A percentile compares a stretch with the other conserved stretches of the same genome.
phyloP scores from a whole-genome alignment of 2,888 invertebrate genomes.

The Acrobasis suavella region DNA sequence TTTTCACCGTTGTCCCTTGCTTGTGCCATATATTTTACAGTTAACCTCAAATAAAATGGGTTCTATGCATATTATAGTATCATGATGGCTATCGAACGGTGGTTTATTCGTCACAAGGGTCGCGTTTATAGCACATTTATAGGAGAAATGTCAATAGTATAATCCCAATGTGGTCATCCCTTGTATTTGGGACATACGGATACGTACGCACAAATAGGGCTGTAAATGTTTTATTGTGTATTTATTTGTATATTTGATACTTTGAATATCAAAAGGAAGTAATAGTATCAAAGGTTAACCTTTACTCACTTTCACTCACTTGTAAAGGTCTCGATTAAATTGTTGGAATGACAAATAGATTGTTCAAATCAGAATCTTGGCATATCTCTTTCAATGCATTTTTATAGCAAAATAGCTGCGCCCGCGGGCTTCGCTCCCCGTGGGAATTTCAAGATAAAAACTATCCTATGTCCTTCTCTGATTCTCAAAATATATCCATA shows the following conservation, averaged over 20 bases:
- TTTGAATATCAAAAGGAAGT: no score
- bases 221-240: slow-evolving; percentile 7
- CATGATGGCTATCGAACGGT: slow-evolving; percentile 70
- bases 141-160: slow-evolving; percentile 70
- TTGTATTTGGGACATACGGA: slow-evolving; percentile 32
- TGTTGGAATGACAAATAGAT: no score
- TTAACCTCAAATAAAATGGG: slow-evolving; percentile 74
- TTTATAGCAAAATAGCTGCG: no score
- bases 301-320: no score
- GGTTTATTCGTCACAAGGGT: slow-evolving; percentile 69
- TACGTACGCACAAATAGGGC: slow-evolving; percentile 23
- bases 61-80: slow-evolving; percentile 79
- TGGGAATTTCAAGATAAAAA: no score
- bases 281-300: no score
- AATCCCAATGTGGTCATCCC: slow-evolving; percentile 58
- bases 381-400: no score
- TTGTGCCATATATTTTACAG: slow-evolving; percentile 37
- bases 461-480: no score
- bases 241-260: neutral
- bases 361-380: no score
- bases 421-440: no score
- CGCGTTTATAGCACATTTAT: slow-evolving; percentile 69
- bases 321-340: no score
- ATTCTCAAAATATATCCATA: no score
- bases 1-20: neutral